Conservation (phyloP, 2,797 vertebrate species). For the Microctenopoma steveboyesi region DNA sequence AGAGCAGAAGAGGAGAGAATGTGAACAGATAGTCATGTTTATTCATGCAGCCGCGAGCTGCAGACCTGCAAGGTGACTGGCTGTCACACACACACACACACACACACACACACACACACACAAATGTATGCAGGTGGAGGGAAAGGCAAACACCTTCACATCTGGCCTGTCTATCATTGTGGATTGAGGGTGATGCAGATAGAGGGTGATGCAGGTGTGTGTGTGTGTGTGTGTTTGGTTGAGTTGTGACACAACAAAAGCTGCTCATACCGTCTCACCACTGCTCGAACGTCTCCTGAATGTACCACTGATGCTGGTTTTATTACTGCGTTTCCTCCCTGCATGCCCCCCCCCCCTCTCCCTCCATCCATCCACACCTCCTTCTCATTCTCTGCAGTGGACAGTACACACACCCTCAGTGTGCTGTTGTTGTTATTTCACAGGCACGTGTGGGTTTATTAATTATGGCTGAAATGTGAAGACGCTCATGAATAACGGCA, state of each 20-base stretch:
- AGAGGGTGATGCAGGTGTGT: slow-evolving; percentile 11
- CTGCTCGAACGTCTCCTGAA: background rate
- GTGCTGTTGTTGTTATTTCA: slow-evolving; percentile 80
- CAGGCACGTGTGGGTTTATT: slow-evolving; percentile 82
- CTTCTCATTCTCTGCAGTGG: slow-evolving; percentile 4
- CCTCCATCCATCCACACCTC: slow-evolving; percentile 13
- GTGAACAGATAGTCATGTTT: slow-evolving; percentile 76
- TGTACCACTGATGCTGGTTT: background rate
- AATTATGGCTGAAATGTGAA: slow-evolving; percentile 79
- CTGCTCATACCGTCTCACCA: slow-evolving; percentile 11
- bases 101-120: slow-evolving; percentile 35
- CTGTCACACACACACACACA: slow-evolving; percentile 71
- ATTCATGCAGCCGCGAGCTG: slow-evolving; percentile 75
- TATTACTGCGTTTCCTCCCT: background rate
- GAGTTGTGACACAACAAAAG: slow-evolving; percentile 28
- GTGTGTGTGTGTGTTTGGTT: slow-evolving; percentile 10
- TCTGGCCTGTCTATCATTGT: slow-evolving; percentile 59
- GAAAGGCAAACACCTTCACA: slow-evolving; percentile 56
- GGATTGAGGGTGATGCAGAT: slow-evolving; percentile 33
- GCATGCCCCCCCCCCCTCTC: background rate
- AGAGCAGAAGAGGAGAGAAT: slow-evolving; percentile 17
- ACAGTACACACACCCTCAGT: background rate
- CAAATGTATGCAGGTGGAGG: slow-evolving; percentile 46
- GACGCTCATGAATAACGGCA: slow-evolving; percentile 78
- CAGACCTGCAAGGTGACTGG: slow-evolving; percentile 81